Conservation (phyloP, 2,888 invertebrate species). For the Archips xylosteana region DNA sequence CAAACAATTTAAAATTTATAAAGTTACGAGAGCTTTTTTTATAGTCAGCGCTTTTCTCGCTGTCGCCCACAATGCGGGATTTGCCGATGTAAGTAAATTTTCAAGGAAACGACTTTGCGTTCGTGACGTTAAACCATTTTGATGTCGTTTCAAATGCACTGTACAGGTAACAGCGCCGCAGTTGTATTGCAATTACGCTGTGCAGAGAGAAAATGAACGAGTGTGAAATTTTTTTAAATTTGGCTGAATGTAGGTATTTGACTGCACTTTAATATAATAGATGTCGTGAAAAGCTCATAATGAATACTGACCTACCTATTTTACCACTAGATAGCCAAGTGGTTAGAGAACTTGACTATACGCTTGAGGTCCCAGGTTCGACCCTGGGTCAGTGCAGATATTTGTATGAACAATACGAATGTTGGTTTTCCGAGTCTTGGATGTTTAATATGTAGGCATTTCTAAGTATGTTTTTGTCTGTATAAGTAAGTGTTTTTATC, state of each 20-base stretch:
- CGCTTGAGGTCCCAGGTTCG: too few relatives aligned
- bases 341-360: too few relatives aligned
- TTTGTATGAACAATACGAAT: too few relatives aligned
- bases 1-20: slow-evolving; percentile 4
- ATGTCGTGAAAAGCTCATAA: background rate
- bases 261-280: background rate
- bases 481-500: too few relatives aligned
- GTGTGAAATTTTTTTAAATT: background rate
- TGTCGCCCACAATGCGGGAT: background rate
- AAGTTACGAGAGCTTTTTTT: slow-evolving; percentile 10
- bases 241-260: background rate
- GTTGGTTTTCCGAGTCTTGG: too few relatives aligned
- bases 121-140: background rate
- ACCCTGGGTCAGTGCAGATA: too few relatives aligned
- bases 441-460: too few relatives aligned
- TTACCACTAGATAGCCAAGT: too few relatives aligned
- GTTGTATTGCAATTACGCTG: background rate
- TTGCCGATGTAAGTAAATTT: background rate
- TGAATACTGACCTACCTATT: too few relatives aligned
- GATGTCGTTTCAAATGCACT: background rate
- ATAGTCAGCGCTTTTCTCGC: slow-evolving; percentile 2
- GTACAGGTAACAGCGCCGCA: background rate
- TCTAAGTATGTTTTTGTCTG: too few relatives aligned
- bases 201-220: background rate
- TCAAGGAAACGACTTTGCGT: background rate